phyloP scores from a whole-genome alignment of 2,888 invertebrate species.

The Drosophila ustulata region DNA sequence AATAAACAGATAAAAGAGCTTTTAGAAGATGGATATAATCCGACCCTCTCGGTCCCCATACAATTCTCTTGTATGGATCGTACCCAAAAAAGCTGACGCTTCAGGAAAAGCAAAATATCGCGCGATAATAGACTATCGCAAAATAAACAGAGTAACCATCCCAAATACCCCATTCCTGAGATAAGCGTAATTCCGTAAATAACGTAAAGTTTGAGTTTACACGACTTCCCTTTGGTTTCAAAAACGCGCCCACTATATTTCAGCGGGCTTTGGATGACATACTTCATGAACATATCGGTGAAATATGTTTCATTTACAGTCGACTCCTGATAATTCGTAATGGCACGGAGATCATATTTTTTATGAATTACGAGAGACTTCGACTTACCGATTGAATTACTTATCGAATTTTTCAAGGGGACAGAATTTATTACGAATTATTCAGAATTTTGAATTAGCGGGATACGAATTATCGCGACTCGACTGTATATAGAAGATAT shows the following conservation, averaged over 20 bases:
- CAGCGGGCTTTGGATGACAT: conserved; percentile 33
- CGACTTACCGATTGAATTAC: too few species aligned
- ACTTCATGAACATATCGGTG: conserved; percentile 16
- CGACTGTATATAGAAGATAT: conserved; percentile 36
- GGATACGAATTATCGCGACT: too few species aligned
- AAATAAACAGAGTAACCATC: conserved; percentile 28
- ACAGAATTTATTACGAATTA: too few species aligned
- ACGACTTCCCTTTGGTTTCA: conserved; percentile 3
- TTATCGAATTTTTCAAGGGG: too few species aligned
- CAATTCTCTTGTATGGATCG: conserved; percentile 11
- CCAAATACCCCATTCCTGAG: conserved; percentile 5
- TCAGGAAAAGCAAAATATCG: conserved; percentile 5
- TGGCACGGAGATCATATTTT: too few species aligned
- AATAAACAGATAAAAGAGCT: background rate
- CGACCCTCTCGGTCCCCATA: conserved; percentile 6
- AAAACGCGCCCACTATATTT: conserved; percentile 18
- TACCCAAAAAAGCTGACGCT: conserved; percentile 12
- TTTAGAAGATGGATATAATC: conserved; percentile 1
- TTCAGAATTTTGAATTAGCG: too few species aligned
- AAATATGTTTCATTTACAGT: conserved; percentile 30
- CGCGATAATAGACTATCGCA: conserved; percentile 27
- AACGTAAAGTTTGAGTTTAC: conserved; percentile 2
- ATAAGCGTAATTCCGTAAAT: conserved; percentile 19
- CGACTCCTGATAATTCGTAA: too few species aligned
- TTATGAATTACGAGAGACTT: too few species aligned